These are phyloP conservation scores for Augochlorella aurata DNA, from an alignment of 2,888 invertebrate genomes.

Conservation along the genomic window DNA sequence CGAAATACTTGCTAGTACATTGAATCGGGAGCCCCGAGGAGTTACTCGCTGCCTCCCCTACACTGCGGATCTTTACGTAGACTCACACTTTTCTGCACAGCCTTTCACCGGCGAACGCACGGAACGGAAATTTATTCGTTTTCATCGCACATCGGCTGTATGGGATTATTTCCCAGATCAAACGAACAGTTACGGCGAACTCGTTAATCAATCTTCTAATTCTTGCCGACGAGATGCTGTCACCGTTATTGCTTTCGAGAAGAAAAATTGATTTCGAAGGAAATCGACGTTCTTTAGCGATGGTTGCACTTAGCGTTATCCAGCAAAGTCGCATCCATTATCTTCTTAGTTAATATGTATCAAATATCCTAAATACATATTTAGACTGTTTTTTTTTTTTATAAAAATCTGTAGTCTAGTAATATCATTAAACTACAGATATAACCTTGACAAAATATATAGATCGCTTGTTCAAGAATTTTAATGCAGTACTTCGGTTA, in stretches of 20 bases:
- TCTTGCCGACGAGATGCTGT: neutral
- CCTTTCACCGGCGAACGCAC: neutral
- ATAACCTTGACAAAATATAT: too few species aligned
- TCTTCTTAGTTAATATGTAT: too few species aligned
- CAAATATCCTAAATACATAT: too few species aligned
- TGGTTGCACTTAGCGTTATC: too few species aligned
- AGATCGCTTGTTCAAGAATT: too few species aligned
- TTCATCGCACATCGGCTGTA: neutral
- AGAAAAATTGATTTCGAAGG: too few species aligned
- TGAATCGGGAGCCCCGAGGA: slow-evolving; percentile 6
- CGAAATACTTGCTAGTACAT: slow-evolving; percentile 13
- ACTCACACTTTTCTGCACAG: neutral
- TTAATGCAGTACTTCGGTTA: too few species aligned
- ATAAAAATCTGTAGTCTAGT: too few species aligned
- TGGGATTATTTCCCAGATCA: neutral
- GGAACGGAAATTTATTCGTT: neutral
- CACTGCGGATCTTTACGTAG: neutral
- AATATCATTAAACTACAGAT: too few species aligned
- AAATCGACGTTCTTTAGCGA: too few species aligned
- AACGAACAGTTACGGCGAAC: neutral
- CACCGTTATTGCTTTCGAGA: neutral
- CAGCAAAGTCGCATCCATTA: too few species aligned
- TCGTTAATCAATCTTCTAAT: neutral
- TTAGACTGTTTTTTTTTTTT: too few species aligned
- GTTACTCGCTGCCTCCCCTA: neutral